Percentiles rank a stretch among this genome's conserved stretches.
Evolutionary conservation across 2,113 vertebrate species (phyloP).

Genomic region (Corynorhinus townsendii): DNA sequence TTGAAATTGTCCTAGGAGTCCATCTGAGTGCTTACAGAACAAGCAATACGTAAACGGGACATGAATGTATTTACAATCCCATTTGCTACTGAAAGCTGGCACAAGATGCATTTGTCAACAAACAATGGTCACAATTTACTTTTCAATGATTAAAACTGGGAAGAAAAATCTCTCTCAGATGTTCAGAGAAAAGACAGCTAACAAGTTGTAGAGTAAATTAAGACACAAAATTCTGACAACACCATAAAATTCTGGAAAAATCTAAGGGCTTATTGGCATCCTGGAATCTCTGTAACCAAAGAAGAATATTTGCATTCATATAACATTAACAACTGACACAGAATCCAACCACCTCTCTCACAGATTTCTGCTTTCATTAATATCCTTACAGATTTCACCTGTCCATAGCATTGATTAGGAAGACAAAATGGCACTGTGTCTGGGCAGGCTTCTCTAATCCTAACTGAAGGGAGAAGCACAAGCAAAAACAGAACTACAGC

Average conservation of each 20-base stretch:
- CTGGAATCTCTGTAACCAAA: not conserved
- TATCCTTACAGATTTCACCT: not conserved
- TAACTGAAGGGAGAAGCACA: not conserved
- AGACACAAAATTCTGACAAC: not conserved
- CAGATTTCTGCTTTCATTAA: constrained; percentile 35
- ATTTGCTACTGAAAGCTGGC: constrained; percentile 52
- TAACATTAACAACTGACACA: not conserved
- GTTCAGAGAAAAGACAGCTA: not conserved
- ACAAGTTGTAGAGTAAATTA: not conserved
- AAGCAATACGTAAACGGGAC: constrained; percentile 10
- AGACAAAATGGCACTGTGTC: not conserved
- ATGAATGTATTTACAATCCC: constrained; percentile 49
- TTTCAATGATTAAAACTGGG: constrained; percentile 34
- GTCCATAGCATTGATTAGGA: not conserved
- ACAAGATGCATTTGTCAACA: not conserved
- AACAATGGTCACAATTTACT: not conserved
- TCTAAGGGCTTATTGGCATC: not conserved
- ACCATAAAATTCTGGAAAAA: constrained; percentile 37
- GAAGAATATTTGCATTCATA: not conserved
- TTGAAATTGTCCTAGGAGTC: not conserved
- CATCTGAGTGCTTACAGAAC: not conserved
- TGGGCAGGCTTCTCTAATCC: not conserved
- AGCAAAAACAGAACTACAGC: not conserved
- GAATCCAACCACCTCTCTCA: constrained; percentile 19
- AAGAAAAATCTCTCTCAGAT: not conserved